Evolutionary conservation across 2,113 vertebrate genomes (phyloP).

Genomic region (Chamaetylas fuelleborni): DNA sequence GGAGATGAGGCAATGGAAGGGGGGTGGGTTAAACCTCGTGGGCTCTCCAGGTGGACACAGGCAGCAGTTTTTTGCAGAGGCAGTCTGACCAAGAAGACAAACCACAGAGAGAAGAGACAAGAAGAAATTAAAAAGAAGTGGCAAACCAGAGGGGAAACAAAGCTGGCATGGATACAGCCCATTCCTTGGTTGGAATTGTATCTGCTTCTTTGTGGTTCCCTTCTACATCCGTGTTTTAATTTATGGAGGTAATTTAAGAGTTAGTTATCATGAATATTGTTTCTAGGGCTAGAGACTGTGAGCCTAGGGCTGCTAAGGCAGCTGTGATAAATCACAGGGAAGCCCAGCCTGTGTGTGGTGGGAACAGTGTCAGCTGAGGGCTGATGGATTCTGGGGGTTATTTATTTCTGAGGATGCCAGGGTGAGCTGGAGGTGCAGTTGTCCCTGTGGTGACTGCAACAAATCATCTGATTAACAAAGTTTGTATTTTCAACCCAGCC

Average conservation of each 20-base stretch:
- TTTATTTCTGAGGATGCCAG: background rate
- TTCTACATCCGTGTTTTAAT: background rate
- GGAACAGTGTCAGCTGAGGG: background rate
- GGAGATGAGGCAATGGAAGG: background rate
- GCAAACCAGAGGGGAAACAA: rapidly evolving
- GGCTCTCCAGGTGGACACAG: background rate
- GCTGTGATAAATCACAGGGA: background rate
- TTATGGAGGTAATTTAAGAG: background rate
- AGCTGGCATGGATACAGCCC: background rate
- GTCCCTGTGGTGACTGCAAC: background rate
- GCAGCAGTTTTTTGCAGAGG: background rate
- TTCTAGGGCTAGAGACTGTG: background rate
- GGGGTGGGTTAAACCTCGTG: rapidly evolving
- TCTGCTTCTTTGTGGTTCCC: rapidly evolving
- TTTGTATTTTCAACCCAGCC: background rate
- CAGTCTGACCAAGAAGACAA: background rate
- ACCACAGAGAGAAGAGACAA: background rate
- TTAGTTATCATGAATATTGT: background rate
- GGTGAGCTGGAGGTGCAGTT: background rate
- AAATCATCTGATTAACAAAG: background rate
- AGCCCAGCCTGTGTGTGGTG: background rate
- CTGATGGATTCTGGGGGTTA: background rate
- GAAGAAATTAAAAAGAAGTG: background rate
- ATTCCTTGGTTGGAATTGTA: background rate
- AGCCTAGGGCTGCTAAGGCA: background rate